A percentile compares a stretch with the other conserved stretches of the same genome.
These are phyloP conservation scores for Xenotilapia longispinis DNA, from an alignment of 2,113 vertebrate species.

Conservation along the genomic window DNA sequence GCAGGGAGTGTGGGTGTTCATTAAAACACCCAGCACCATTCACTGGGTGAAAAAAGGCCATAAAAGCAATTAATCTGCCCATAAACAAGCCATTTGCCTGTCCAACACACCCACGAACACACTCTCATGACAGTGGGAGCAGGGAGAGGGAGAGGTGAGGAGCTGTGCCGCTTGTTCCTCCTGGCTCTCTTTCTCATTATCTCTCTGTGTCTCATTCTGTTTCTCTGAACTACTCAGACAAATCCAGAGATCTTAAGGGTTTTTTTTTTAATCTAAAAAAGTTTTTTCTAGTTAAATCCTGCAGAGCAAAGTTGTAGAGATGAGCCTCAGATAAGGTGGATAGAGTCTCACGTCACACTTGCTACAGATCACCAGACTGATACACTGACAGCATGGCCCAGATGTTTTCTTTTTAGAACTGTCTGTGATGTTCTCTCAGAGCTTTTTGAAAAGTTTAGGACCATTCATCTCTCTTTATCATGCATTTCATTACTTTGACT, in stretches of 20 bases:
- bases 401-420: background rate
- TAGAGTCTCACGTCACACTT: background rate
- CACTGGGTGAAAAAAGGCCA: conserved; percentile 59
- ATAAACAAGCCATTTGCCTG: conserved; percentile 65
- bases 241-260: conserved; percentile 3
- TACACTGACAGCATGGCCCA: background rate
- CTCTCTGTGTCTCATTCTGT: conserved; percentile 21
- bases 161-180: background rate
- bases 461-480: background rate
- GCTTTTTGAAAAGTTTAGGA: background rate
- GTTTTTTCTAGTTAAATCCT: conserved; percentile 20
- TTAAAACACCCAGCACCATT: conserved; percentile 56
- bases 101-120: conserved; percentile 47
- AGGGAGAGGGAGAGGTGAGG: background rate
- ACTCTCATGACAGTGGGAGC: conserved; percentile 21
- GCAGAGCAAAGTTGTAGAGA: background rate
- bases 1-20: conserved; percentile 50
- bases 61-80: conserved; percentile 67
- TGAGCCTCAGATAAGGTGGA: background rate
- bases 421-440: background rate
- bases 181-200: conserved; percentile 36
- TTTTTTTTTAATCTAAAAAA: conserved; percentile 8
- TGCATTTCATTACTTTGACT: background rate
- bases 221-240: conserved; percentile 27
- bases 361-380: background rate